A percentile compares a stretch with the other conserved stretches of the same genome.
These are phyloP conservation scores for Notodonta dromedarius DNA, from an alignment of 2,888 invertebrate species.

Conservation along the genomic window DNA sequence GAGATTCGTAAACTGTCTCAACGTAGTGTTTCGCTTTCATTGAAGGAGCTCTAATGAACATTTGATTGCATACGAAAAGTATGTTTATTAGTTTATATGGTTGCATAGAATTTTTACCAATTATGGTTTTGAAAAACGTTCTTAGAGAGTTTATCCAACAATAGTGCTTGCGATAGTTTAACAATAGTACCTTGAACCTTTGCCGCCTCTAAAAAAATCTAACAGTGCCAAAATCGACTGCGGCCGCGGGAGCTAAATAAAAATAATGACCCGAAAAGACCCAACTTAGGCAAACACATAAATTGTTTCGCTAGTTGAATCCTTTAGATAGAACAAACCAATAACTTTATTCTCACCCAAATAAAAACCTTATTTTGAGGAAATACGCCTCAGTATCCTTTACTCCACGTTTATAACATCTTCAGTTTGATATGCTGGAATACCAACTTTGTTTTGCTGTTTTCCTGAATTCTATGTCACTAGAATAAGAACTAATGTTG, in stretches of 20 bases:
- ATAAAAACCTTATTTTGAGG: conserved; percentile 36
- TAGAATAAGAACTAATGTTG: conserved; percentile 34
- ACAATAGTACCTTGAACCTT: conserved; percentile 1
- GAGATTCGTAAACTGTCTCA: too few species aligned
- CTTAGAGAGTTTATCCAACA: background rate
- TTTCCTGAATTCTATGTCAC: conserved; percentile 25
- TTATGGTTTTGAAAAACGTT: too few species aligned
- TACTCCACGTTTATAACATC: conserved; percentile 26
- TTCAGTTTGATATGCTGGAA: conserved; percentile 37
- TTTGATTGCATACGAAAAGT: too few species aligned
- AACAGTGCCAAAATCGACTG: conserved; percentile 27
- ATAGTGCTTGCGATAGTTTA: background rate
- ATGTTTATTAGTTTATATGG: too few species aligned
- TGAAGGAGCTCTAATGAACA: too few species aligned
- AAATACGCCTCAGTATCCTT: conserved; percentile 28
- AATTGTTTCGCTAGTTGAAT: conserved; percentile 67
- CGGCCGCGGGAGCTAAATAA: conserved; percentile 51
- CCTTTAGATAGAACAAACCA: conserved; percentile 51
- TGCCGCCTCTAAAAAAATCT: background rate
- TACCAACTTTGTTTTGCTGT: conserved; percentile 22
- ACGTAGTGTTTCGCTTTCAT: too few species aligned
- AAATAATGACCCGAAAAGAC: conserved; percentile 68
- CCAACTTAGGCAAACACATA: conserved; percentile 71
- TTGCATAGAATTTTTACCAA: too few species aligned
- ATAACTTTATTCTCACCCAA: conserved; percentile 44